phyloP scores from a whole-genome alignment of 2,113 vertebrate species.

The Axis porcinus region DNA sequence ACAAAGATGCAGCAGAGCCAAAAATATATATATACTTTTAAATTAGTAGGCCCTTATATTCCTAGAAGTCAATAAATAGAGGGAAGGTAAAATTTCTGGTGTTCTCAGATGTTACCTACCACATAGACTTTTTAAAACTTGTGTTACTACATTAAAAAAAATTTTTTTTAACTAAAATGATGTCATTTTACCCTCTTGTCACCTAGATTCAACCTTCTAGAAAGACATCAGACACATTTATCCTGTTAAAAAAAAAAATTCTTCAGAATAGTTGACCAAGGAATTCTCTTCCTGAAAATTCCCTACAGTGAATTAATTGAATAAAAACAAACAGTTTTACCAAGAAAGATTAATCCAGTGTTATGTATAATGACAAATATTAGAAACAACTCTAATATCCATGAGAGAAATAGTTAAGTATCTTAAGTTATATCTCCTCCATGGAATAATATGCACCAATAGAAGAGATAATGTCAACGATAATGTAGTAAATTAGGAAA shows the following conservation, averaged over 20 bases:
- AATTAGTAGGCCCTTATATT: not conserved
- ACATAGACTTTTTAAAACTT: not conserved
- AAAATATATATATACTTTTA: not conserved
- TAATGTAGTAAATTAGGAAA: not conserved
- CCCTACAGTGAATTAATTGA: not conserved
- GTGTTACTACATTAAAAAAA: not conserved
- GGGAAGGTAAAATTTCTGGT: not conserved
- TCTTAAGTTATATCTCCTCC: not conserved
- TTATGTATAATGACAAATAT: not conserved
- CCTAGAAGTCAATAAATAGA: not conserved
- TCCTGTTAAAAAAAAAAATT: not conserved
- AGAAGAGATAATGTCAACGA: not conserved
- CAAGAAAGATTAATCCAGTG: not conserved
- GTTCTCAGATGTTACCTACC: not conserved
- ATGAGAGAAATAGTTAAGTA: not conserved
- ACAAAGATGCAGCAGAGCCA: not conserved
- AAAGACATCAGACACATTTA: not conserved
- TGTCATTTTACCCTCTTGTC: not conserved
- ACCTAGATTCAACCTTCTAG: not conserved
- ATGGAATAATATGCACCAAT: not conserved
- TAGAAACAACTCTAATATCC: not conserved
- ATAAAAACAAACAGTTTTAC: not conserved
- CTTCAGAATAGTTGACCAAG: not conserved
- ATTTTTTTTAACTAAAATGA: not conserved
- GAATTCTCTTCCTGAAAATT: not conserved